These are phyloP conservation scores for Eolophus roseicapilla DNA, from an alignment of 2,113 vertebrate genomes.

Conservation along the genomic window DNA sequence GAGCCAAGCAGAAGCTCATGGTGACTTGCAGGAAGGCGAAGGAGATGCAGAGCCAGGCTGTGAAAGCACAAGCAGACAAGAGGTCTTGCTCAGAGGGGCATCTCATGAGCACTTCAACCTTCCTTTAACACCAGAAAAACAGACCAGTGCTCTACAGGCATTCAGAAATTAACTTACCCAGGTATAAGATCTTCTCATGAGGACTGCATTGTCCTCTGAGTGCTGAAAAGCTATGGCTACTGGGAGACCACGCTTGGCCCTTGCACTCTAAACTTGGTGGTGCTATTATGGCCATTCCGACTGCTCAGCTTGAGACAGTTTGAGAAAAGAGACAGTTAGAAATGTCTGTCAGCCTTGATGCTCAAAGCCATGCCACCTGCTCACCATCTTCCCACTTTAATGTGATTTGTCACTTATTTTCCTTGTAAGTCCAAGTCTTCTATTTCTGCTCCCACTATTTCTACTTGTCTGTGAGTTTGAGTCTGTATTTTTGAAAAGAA, in stretches of 20 bases:
- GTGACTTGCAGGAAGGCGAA: neutral
- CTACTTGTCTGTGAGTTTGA: constrained; percentile 1
- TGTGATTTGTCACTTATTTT: neutral
- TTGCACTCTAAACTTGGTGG: neutral
- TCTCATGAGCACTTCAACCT: rapidly evolving
- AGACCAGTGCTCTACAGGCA: neutral
- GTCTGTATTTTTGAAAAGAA: constrained; percentile 34
- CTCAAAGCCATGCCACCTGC: neutral
- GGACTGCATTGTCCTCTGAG: neutral
- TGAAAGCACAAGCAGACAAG: neutral
- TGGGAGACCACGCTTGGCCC: neutral
- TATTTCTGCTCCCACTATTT: neutral
- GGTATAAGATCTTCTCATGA: neutral
- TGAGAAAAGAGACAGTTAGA: neutral
- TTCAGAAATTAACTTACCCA: neutral
- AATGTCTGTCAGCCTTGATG: neutral
- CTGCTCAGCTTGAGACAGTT: neutral
- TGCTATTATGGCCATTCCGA: neutral
- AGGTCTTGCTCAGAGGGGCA: neutral
- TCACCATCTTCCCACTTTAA: neutral
- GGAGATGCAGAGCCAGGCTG: neutral
- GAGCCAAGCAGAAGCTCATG: neutral
- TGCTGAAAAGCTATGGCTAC: neutral
- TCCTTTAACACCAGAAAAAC: neutral
- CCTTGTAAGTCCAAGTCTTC: neutral